Conservation (phyloP, 2,888 invertebrate species). For the Mylabris sibirica region DNA sequence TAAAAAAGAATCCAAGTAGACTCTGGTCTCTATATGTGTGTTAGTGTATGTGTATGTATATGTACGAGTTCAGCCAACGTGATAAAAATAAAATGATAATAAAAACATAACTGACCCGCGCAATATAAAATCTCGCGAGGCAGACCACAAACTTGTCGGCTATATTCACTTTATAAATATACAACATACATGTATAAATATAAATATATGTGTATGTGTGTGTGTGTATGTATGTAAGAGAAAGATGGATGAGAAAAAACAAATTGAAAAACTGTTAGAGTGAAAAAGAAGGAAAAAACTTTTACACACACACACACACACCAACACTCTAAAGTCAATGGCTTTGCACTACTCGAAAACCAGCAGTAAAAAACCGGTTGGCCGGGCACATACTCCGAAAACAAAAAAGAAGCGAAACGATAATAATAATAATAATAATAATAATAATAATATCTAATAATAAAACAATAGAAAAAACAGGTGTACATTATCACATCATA, state of each 20-base stretch:
- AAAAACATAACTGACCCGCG: slow-evolving; percentile 60
- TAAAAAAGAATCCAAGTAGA: background rate
- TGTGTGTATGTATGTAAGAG: background rate
- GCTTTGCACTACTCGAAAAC: slow-evolving; percentile 18
- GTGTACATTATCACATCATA: background rate
- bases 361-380: slow-evolving; percentile 20
- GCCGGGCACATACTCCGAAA: slow-evolving; percentile 4
- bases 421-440: background rate
- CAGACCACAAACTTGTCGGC: slow-evolving; percentile 25
- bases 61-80: slow-evolving; percentile 36
- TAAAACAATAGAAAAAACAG: background rate
- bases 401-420: background rate
- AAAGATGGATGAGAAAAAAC: background rate
- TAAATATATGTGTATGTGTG: background rate
- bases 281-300: background rate
- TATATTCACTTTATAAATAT: slow-evolving; percentile 1
- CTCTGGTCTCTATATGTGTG: background rate
- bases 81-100: slow-evolving; percentile 56
- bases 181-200: background rate
- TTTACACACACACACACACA: too few relatives aligned
- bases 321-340: slow-evolving; percentile 18
- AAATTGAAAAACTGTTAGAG: background rate
- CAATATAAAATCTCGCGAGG: slow-evolving; percentile 58
- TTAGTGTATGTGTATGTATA: background rate
- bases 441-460: background rate